phyloP scores from a whole-genome alignment of 2,113 vertebrate genomes.

The Nothocercus nigrocapillus region DNA sequence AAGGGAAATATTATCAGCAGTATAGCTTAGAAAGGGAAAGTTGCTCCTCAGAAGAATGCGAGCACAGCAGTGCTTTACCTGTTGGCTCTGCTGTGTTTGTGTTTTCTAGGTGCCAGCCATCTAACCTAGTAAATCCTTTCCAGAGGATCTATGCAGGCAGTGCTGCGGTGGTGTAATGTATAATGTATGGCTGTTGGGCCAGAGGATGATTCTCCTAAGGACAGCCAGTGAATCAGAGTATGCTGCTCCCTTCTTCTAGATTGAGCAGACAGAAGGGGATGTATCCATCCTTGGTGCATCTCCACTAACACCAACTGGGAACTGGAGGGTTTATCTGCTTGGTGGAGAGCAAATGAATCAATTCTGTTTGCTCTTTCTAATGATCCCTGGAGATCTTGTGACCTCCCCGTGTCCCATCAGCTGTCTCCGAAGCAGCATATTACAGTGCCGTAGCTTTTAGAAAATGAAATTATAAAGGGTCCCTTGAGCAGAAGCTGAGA shows the following conservation, averaged over 20 bases:
- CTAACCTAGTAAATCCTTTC: background rate
- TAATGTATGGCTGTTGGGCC: background rate
- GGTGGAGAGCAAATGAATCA: background rate
- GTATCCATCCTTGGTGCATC: background rate
- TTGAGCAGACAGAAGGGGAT: background rate
- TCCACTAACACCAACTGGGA: background rate
- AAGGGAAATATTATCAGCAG: background rate
- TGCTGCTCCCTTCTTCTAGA: background rate
- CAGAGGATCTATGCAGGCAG: background rate
- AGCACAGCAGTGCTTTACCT: conserved; percentile 12
- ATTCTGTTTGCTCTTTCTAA: background rate
- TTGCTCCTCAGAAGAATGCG: background rate
- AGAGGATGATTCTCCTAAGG: background rate
- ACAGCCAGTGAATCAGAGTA: accelerated
- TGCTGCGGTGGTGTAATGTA: background rate
- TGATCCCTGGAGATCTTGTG: conserved; percentile 3
- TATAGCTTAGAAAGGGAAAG: background rate
- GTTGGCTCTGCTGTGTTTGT: conserved; percentile 38
- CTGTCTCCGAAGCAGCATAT: background rate
- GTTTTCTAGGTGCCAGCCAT: background rate
- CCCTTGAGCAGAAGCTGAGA: conserved; percentile 3
- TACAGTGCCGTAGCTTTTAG: background rate
- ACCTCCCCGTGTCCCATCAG: background rate
- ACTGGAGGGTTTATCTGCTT: background rate
- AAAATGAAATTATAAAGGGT: conserved; percentile 30